Conservation (phyloP, 2,113 vertebrate species). For the Xiphophorus couchianus region DNA sequence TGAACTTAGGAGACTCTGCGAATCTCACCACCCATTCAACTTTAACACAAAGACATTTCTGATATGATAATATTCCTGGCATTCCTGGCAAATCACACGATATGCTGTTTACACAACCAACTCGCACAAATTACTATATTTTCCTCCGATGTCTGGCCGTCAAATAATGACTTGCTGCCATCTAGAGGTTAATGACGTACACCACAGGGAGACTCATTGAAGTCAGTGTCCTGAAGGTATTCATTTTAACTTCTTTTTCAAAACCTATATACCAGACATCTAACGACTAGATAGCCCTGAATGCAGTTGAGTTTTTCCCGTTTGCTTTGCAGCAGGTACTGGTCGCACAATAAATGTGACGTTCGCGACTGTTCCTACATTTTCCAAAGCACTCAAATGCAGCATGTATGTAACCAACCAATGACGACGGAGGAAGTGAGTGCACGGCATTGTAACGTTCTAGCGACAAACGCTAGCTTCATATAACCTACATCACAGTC, state of each 20-base stretch:
- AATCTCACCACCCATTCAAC: not conserved
- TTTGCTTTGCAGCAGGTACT: too few relatives aligned
- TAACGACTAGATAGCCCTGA: not conserved
- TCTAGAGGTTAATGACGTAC: conserved; percentile 25
- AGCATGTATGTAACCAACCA: not conserved
- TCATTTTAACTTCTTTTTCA: not conserved
- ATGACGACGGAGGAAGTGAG: conserved; percentile 29
- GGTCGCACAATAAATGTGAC: too few relatives aligned
- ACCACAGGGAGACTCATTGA: not conserved
- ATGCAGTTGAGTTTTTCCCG: too few relatives aligned
- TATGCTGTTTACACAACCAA: conserved; percentile 7
- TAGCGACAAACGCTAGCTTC: not conserved
- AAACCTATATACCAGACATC: not conserved
- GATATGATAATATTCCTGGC: not conserved
- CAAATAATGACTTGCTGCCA: conserved; percentile 47
- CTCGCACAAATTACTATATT: not conserved
- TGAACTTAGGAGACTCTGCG: not conserved
- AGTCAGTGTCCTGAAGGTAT: not conserved
- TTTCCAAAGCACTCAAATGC: conserved; percentile 23
- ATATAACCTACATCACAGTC: not conserved
- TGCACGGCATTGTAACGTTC: not conserved
- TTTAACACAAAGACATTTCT: not conserved
- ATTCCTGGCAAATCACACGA: not conserved
- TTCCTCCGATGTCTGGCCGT: not conserved
- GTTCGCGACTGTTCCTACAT: not conserved